Percentiles rank a stretch among this genome's conserved stretches.
phyloP scores from a whole-genome alignment of 2,797 vertebrate genomes.

The Apogon hyalosoma region DNA sequence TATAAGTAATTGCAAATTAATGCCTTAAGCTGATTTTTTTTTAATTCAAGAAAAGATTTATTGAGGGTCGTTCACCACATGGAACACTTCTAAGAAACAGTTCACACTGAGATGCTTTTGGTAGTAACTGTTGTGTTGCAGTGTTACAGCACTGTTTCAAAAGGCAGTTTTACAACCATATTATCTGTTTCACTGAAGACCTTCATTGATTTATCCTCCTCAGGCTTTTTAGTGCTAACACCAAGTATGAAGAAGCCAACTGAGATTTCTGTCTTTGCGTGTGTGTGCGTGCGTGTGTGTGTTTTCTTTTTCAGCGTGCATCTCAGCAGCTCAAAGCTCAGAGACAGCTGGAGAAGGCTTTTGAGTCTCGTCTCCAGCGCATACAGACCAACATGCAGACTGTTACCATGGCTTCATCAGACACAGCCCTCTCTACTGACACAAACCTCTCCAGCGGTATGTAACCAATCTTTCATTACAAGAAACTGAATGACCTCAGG shows the following conservation, averaged over 20 bases:
- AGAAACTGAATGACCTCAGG: background rate
- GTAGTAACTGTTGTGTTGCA: background rate
- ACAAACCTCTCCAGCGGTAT: slow-evolving; percentile 51
- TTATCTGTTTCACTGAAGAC: background rate
- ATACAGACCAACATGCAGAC: slow-evolving; percentile 68
- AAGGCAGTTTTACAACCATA: background rate
- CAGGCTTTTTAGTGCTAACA: background rate
- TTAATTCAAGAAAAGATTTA: background rate
- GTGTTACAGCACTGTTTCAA: background rate
- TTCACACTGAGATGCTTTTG: background rate
- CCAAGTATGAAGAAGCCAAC: too few species aligned
- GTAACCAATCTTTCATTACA: slow-evolving; percentile 1
- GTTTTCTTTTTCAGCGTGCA: slow-evolving; percentile 67
- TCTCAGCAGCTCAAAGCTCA: slow-evolving; percentile 81
- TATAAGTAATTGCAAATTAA: background rate
- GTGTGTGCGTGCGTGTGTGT: background rate
- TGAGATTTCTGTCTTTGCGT: background rate
- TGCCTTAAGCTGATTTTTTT: background rate
- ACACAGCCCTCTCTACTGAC: slow-evolving; percentile 41
- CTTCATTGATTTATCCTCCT: background rate
- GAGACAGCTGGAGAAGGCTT: slow-evolving; percentile 81
- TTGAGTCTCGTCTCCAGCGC: slow-evolving; percentile 80
- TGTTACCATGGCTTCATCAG: slow-evolving; percentile 41
- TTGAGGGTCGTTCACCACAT: background rate
- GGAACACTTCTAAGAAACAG: too few species aligned